These are phyloP conservation scores for Drosophila orosa DNA, from an alignment of 1,140 invertebrate genomes.

Conservation along the genomic window DNA sequence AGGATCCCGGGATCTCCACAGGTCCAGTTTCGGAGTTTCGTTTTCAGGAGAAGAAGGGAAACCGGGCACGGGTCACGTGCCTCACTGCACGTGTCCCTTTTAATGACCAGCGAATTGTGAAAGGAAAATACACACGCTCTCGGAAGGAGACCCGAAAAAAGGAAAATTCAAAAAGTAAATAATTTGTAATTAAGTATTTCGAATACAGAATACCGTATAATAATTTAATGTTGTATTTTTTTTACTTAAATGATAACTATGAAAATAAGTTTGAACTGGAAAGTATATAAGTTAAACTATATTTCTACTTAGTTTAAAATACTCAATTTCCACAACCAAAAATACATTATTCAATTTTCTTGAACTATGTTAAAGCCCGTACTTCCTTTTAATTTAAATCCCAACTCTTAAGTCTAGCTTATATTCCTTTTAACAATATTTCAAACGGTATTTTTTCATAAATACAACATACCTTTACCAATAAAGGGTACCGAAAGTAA, in stretches of 20 bases:
- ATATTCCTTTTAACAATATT: too few species aligned
- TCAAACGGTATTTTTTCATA: too few species aligned
- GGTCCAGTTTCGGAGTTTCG: constrained; percentile 63
- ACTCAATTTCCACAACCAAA: too few species aligned
- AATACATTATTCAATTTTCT: too few species aligned
- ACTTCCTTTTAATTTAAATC: too few species aligned
- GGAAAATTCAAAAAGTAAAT: constrained; percentile 64
- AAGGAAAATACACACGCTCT: constrained; percentile 38
- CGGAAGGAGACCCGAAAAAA: constrained; percentile 16
- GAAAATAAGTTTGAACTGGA: neutral
- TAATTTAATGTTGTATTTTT: too few species aligned
- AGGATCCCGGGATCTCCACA: constrained; percentile 28
- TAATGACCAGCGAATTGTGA: constrained; percentile 83
- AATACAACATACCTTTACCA: neutral
- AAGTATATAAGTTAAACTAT: neutral
- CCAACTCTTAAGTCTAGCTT: too few species aligned
- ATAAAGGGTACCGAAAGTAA: constrained; percentile 35
- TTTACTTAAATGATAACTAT: neutral
- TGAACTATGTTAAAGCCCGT: too few species aligned
- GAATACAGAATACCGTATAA: neutral
- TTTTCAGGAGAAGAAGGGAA: constrained; percentile 56
- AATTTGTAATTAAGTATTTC: neutral
- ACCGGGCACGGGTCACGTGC: constrained; percentile 74
- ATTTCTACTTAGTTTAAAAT: neutral
- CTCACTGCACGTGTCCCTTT: constrained; percentile 82